Conservation (phyloP, 2,113 vertebrate species). For the Indicator indicator region DNA sequence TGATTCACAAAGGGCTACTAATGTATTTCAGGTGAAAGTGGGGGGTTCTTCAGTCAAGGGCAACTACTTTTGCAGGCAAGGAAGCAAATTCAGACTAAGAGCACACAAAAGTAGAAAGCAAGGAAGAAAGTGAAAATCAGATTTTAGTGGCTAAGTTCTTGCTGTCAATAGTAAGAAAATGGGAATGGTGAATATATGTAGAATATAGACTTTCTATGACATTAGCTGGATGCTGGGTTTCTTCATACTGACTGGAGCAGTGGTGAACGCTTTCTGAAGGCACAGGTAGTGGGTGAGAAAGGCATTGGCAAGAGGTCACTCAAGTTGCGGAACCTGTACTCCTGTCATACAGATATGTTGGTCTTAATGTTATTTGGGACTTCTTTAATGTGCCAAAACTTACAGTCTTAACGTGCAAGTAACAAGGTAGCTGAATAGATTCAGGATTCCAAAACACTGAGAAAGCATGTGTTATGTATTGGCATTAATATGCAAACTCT, state of each 20-base stretch:
- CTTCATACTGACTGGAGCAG: background rate
- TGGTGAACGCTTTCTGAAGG: background rate
- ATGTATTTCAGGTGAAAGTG: background rate
- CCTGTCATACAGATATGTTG: background rate
- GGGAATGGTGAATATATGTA: background rate
- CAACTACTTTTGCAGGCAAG: background rate
- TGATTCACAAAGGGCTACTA: background rate
- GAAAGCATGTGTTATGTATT: background rate
- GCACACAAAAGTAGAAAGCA: background rate
- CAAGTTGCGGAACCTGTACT: background rate
- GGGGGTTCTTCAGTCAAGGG: background rate
- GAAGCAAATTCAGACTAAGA: background rate
- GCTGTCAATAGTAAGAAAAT: background rate
- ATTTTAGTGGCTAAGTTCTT: background rate
- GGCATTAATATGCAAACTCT: slow-evolving; percentile 24
- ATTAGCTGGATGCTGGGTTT: background rate
- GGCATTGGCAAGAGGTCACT: background rate
- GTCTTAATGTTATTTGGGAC: background rate
- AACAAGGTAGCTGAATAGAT: background rate
- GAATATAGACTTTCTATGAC: background rate
- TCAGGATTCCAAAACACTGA: background rate
- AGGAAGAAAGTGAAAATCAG: background rate
- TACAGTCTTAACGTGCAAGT: background rate
- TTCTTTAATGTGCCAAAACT: background rate
- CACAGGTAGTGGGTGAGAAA: background rate